Conservation (phyloP, 1,140 invertebrate genomes). For the Bicyclus anynana region DNA sequence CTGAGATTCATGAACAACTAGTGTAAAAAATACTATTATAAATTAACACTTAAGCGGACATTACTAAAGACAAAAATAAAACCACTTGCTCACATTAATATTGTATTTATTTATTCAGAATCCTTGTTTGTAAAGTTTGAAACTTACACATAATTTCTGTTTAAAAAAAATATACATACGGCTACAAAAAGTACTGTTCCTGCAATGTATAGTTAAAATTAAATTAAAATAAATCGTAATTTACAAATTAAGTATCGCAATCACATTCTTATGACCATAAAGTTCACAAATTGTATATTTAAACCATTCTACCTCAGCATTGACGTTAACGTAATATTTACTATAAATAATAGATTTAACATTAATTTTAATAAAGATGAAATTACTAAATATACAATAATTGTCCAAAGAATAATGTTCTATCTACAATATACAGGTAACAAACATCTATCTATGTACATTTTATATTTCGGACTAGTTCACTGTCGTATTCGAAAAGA, state of each 20-base stretch:
- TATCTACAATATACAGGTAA: conserved; percentile 77
- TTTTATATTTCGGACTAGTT: conserved; percentile 73
- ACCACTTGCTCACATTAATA: conserved; percentile 37
- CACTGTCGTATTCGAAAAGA: conserved; percentile 64
- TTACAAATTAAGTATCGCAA: conserved; percentile 51
- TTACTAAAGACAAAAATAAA: conserved; percentile 24
- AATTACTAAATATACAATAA: conserved; percentile 67
- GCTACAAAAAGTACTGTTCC: conserved; percentile 65
- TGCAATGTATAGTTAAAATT: conserved; percentile 54
- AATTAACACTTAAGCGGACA: too few relatives aligned
- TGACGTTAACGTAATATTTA: conserved; percentile 45
- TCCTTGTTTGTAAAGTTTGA: conserved; percentile 70
- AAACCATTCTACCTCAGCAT: conserved; percentile 54
- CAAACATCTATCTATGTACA: conserved; percentile 76
- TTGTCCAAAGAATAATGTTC: conserved; percentile 71
- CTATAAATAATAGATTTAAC: conserved; percentile 67
- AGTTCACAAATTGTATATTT: conserved; percentile 40
- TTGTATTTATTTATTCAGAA: conserved; percentile 74
- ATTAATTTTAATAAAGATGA: conserved; percentile 61
- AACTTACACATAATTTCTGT: conserved; percentile 69
- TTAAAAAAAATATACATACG: conserved; percentile 75
- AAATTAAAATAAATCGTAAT: conserved; percentile 45
- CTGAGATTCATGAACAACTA: not conserved
- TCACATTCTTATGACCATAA: conserved; percentile 49
- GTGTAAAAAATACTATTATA: too few relatives aligned